phyloP scores from a whole-genome alignment of 2,888 invertebrate species.

The Yponomeuta sedellus region DNA sequence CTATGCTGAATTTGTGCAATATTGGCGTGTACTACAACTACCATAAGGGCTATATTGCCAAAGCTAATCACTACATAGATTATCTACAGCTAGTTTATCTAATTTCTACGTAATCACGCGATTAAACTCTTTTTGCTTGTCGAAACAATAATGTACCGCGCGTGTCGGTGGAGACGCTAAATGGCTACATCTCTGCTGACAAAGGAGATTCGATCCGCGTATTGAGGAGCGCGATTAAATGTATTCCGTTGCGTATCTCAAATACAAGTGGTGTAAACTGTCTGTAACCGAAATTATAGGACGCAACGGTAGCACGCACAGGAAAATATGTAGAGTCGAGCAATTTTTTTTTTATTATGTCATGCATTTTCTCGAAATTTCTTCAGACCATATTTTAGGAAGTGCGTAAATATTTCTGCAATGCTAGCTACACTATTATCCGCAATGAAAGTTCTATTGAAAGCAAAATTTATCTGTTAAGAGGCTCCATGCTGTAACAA shows the following conservation, averaged over 20 bases:
- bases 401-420: no score
- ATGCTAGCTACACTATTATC: no score
- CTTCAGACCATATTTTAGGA: no score
- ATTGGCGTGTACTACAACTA: slow-evolving; percentile 38
- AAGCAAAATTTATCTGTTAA: no score
- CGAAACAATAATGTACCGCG: slow-evolving; percentile 47
- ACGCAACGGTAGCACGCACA: slow-evolving; percentile 43
- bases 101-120: slow-evolving; percentile 16
- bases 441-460: no score
- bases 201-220: slow-evolving; percentile 36
- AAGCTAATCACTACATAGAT: slow-evolving; percentile 36
- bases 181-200: slow-evolving; percentile 66
- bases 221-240: slow-evolving; percentile 47
- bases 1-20: slow-evolving; percentile 65
- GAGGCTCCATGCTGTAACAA: no score
- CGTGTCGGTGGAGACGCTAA: slow-evolving; percentile 56
- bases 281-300: slow-evolving; percentile 66
- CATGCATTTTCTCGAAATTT: background rate
- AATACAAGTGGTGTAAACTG: slow-evolving; percentile 58
- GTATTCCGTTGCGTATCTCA: slow-evolving; percentile 52
- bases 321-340: slow-evolving; percentile 38
- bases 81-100: slow-evolving; percentile 23
- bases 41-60: slow-evolving; percentile 21
- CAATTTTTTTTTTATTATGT: background rate
- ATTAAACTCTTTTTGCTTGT: slow-evolving; percentile 2